phyloP scores from a whole-genome alignment of 1,140 invertebrate species.

The Formica selysi region DNA sequence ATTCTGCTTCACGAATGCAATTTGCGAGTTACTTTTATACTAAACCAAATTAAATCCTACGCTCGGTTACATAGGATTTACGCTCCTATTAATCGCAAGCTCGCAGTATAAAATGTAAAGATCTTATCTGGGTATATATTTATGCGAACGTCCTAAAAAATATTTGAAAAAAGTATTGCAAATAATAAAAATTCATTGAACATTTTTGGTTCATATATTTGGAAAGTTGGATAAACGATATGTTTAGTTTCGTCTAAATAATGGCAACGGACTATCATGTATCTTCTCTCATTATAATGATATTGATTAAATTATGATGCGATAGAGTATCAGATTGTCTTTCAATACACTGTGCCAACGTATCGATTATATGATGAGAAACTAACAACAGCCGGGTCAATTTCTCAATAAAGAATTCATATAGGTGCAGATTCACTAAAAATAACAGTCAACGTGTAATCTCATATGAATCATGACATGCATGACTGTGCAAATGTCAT shows the following conservation, averaged over 20 bases:
- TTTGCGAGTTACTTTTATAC: not conserved
- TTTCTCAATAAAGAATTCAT: slow-evolving; percentile 31
- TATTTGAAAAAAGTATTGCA: not conserved
- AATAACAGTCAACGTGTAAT: slow-evolving; percentile 3
- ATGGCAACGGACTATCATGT: slow-evolving; percentile 10
- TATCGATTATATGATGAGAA: slow-evolving; percentile 9
- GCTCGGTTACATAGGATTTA: not conserved
- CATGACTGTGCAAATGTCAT: not conserved
- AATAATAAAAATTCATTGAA: not conserved
- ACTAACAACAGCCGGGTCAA: not conserved
- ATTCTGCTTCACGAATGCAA: slow-evolving; percentile 1
- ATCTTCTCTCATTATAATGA: slow-evolving; percentile 8
- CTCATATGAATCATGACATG: slow-evolving; percentile 13
- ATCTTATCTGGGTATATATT: not conserved
- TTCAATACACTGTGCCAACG: not conserved
- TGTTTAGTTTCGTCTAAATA: not conserved
- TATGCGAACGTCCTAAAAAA: not conserved
- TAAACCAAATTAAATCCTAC: not conserved
- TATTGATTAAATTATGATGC: slow-evolving; percentile 28
- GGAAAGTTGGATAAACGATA: slow-evolving; percentile 7
- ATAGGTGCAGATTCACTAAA: not conserved
- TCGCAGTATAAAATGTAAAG: not conserved
- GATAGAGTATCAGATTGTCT: slow-evolving; percentile 29
- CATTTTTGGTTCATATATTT: not conserved
- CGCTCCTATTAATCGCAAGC: not conserved